Conservation (phyloP, 2,113 vertebrate genomes). For the Pogona vitticeps region DNA sequence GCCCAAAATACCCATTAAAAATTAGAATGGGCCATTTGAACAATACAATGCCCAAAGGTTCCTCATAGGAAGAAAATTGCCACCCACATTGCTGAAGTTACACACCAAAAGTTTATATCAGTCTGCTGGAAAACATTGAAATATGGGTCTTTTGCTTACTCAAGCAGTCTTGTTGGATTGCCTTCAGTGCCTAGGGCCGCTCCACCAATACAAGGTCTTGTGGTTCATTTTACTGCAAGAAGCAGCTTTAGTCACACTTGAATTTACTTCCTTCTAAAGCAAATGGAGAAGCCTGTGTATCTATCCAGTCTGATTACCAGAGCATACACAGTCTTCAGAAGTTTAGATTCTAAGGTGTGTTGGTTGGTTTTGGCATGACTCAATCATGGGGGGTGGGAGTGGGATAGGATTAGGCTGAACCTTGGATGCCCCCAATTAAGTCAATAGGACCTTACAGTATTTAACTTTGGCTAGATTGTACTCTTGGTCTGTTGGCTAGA, state of each 20-base stretch:
- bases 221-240: not conserved
- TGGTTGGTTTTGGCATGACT: not conserved
- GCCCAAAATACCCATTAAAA: no score
- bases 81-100: no score
- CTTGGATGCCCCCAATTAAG: not conserved
- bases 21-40: no score
- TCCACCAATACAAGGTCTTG: not conserved
- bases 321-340: not conserved
- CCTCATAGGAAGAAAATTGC: no score
- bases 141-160: not conserved
- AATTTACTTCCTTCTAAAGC: not conserved
- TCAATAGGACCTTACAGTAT: not conserved
- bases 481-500: constrained; percentile 56
- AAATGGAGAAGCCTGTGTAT: not conserved
- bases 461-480: not conserved
- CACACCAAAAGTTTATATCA: no score
- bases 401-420: not conserved
- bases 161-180: not conserved
- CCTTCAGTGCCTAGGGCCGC: no score
- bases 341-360: not conserved
- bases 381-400: no score
- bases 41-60: no score
- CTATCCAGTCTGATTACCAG: not conserved
- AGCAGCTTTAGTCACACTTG: not conserved
- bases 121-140: not conserved